Percentiles rank a stretch among this genome's conserved stretches.
These are phyloP conservation scores for Atherinosoma microstoma DNA, from an alignment of 2,797 vertebrate species.

Conservation along the genomic window DNA sequence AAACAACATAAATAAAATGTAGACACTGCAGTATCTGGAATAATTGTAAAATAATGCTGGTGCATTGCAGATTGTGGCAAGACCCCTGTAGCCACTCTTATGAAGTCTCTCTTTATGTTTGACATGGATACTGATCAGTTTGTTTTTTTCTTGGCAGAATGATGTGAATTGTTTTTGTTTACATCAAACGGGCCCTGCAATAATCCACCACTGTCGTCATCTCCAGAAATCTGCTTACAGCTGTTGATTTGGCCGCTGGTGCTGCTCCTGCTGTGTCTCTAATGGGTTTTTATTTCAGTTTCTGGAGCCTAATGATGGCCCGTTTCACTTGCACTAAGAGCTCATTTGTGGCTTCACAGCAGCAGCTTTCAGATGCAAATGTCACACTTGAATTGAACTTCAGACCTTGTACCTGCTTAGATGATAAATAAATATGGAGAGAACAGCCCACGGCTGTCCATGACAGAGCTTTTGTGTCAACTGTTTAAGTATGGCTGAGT, in stretches of 20 bases:
- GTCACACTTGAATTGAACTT: not conserved
- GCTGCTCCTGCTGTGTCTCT: not conserved
- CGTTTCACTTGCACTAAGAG: not conserved
- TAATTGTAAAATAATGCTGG: too few relatives aligned
- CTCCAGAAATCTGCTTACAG: not conserved
- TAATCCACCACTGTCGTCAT: not conserved
- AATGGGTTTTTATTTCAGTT: not conserved
- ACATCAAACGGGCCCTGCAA: not conserved
- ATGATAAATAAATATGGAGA: not conserved
- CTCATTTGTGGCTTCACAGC: not conserved
- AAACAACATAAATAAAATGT: too few relatives aligned
- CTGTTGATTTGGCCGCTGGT: not conserved
- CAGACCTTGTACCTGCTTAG: not conserved
- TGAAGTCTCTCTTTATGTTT: too few relatives aligned
- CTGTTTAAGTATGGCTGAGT: not conserved
- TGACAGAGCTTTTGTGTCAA: not conserved
- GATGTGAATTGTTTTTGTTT: too few relatives aligned
- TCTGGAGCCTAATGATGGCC: not conserved
- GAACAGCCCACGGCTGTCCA: not conserved
- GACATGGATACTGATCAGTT: too few relatives aligned
- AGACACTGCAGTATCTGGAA: too few relatives aligned
- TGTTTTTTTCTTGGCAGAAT: not conserved
- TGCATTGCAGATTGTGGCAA: too few relatives aligned
- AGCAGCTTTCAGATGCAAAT: constrained; percentile 15
- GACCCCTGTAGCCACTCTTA: too few relatives aligned